Base-by-base conservation (phyloP, 2,888 invertebrate genomes). In the Hirtodrosophila confusa region DNA sequence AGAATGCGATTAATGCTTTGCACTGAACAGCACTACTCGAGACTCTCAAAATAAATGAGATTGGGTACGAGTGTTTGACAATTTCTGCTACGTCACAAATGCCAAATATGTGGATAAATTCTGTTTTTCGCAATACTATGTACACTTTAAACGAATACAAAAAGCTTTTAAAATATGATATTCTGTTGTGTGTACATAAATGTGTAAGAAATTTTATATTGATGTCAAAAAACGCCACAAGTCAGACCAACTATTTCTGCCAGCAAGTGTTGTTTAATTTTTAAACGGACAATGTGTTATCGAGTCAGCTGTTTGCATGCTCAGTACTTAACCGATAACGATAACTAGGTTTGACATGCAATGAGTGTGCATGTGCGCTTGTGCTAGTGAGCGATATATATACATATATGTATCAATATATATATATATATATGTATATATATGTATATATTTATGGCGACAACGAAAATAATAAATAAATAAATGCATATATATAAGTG, bases 381-480 rank as follows among this genome's bases (percentile, higher is more conserved):
- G 71, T 50, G 67, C 51, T 41, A 51, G 65, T 68, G 36, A 45
- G 33, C 45, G 56, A 49, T 33, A 39, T 53, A 43, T 60, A 49
- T 60, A 39, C 17, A 11, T 12, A 36, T 64, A 43, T 48, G 17
- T 54, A 61, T 58, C 31, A 41, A 33, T 47, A 9, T 12, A 23
- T 61, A 50, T 47, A 55, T 56, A 41, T 62, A 49, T 51, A 27
- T 65, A 39, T 44, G 61, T 40, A 54, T 57, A 43, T 39, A 37
- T 54, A 39, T 51, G 39, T 39, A 23, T 66, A 57, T 56, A 47
- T 73, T 66, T 65, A 51, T 68, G 65, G 69, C 48, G 49, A 74
- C 67, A 69, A 69, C 68, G 40, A 75, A 78, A 69, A 78, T 53
- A 76, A 78, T 62, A 80, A 84, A 80, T 85, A 82, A 74, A 78